Conservation (phyloP, 2,797 vertebrate genomes). For the Coccyzus lansbergi region DNA sequence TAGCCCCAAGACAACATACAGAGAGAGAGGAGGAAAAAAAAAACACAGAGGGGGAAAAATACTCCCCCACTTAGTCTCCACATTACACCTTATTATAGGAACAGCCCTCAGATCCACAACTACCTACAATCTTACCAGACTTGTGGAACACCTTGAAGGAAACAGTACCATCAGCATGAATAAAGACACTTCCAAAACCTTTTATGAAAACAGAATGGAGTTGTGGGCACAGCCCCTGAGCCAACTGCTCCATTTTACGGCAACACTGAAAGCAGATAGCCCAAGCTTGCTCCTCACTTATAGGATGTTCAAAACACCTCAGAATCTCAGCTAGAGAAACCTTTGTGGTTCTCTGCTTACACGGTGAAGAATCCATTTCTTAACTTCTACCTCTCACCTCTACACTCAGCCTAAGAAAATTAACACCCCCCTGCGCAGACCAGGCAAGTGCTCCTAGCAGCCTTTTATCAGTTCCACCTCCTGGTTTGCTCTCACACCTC, state of each 20-base stretch:
- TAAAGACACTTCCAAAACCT: slow-evolving; percentile 60
- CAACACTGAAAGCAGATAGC: slow-evolving; percentile 80
- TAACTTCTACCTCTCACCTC: neutral
- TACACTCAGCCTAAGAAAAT: neutral
- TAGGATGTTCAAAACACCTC: slow-evolving; percentile 65
- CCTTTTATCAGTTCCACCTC: slow-evolving; percentile 5
- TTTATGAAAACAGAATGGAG: slow-evolving; percentile 17
- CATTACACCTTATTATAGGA: neutral
- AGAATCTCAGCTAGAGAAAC: slow-evolving; percentile 74
- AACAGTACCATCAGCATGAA: slow-evolving; percentile 72
- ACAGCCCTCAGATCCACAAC: neutral
- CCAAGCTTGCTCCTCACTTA: slow-evolving; percentile 82
- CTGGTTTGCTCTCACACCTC: neutral
- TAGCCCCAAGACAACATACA: neutral
- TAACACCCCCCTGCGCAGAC: neutral
- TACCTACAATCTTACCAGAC: slow-evolving; percentile 37
- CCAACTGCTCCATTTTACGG: slow-evolving; percentile 35
- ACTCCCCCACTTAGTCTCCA: neutral
- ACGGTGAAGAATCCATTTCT: neutral
- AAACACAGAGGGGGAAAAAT: neutral
- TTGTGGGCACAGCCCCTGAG: neutral
- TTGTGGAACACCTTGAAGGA: slow-evolving; percentile 54
- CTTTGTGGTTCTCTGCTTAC: neutral
- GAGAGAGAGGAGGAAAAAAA: fast-evolving
- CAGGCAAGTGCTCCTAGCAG: neutral